Evolutionary conservation across 2,113 vertebrate genomes (phyloP).

Genomic region (Thamnophis sirtalis): DNA sequence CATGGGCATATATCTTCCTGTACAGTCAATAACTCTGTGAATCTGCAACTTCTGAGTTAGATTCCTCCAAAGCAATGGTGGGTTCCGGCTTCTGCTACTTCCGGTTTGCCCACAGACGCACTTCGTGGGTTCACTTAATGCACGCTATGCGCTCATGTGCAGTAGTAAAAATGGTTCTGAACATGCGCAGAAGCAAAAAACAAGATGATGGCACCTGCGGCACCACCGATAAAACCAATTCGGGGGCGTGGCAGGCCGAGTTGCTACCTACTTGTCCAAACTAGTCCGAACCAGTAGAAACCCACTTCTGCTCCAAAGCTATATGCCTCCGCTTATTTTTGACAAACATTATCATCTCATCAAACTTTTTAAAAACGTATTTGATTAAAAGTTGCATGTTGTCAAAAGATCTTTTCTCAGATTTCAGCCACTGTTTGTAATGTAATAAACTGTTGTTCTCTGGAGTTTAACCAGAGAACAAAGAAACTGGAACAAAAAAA

Average conservation of each 20-base stretch:
- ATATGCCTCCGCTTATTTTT: not conserved
- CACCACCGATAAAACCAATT: too few relatives aligned
- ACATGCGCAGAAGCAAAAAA: too few relatives aligned
- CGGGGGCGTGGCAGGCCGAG: too few relatives aligned
- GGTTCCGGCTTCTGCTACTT: too few relatives aligned
- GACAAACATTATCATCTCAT: not conserved
- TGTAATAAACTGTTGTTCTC: not conserved
- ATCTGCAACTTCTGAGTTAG: not conserved
- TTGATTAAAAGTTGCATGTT: not conserved
- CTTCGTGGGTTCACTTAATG: too few relatives aligned
- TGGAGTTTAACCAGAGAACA: not conserved
- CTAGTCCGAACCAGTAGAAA: too few relatives aligned
- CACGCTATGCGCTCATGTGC: too few relatives aligned
- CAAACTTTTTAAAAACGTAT: not conserved
- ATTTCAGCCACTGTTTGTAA: not conserved
- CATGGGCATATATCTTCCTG: not conserved
- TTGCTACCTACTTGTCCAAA: too few relatives aligned
- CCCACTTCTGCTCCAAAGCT: not conserved
- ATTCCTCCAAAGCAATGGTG: not conserved
- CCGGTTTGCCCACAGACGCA: too few relatives aligned
- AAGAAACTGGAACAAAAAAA: not conserved
- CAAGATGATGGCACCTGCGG: too few relatives aligned
- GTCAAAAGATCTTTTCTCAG: not conserved
- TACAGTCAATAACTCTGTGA: not conserved
- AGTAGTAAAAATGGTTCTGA: too few relatives aligned